Percentiles rank a stretch among this genome's conserved stretches.
phyloP scores from a whole-genome alignment of 1,140 invertebrate genomes.

The Formica selysi region DNA sequence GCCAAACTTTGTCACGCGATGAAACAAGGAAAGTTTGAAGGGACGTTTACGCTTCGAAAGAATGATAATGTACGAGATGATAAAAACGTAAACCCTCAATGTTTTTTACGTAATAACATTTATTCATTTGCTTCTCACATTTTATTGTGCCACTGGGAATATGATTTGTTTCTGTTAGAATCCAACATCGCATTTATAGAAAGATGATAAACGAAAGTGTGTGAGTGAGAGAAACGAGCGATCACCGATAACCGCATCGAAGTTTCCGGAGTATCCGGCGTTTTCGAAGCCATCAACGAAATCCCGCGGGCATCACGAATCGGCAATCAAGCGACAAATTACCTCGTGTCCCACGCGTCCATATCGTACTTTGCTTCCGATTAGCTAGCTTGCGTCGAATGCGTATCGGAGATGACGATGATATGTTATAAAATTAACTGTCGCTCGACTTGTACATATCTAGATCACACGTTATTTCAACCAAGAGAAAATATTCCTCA shows the following conservation, averaged over 20 bases:
- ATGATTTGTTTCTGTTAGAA: neutral
- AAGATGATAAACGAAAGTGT: neutral
- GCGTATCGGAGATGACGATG: constrained; percentile 53
- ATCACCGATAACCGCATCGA: constrained; percentile 72
- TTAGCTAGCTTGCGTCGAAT: constrained; percentile 42
- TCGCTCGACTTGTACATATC: constrained; percentile 5
- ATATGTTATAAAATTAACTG: constrained; percentile 28
- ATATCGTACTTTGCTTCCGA: constrained; percentile 64
- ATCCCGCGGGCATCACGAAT: constrained; percentile 74
- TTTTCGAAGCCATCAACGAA: constrained; percentile 63
- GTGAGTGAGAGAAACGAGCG: constrained; percentile 46
- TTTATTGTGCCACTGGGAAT: neutral
- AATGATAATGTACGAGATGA: neutral
- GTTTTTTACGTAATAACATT: neutral
- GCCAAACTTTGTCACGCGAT: neutral
- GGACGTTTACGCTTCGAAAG: neutral
- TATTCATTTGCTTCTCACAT: too few species aligned
- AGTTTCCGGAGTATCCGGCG: constrained; percentile 54
- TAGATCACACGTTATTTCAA: neutral
- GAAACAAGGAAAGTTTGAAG: neutral
- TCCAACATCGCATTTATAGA: neutral
- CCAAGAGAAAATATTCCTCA: constrained; percentile 2
- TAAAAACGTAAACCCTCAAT: neutral
- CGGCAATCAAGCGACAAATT: constrained; percentile 79
- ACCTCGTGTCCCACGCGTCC: constrained; percentile 64